These are phyloP conservation scores for Tipula unca DNA, from an alignment of 2,888 invertebrate species.

Conservation along the genomic window DNA sequence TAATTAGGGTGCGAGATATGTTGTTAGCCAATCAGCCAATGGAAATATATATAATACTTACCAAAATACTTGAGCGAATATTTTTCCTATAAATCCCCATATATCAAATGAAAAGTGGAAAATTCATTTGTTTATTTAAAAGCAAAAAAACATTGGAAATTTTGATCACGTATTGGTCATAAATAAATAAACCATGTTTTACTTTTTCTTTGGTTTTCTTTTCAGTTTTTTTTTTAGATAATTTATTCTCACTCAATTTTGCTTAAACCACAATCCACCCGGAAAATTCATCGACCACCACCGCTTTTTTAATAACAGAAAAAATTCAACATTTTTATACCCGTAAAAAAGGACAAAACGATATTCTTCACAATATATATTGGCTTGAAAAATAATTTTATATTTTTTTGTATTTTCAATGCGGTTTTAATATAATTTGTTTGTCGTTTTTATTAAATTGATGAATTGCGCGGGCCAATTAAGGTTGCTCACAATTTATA, in stretches of 20 bases:
- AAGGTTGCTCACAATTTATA: no score
- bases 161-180: background rate
- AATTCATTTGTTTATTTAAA: background rate
- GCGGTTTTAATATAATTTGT: no score
- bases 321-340: background rate
- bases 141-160: background rate
- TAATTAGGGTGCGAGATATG: background rate
- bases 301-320: background rate
- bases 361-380: background rate
- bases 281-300: background rate
- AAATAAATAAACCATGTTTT: background rate
- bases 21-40: background rate
- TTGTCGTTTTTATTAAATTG: no score
- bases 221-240: background rate
- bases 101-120: background rate
- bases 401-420: background rate
- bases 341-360: background rate
- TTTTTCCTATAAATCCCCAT: background rate
- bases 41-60: background rate
- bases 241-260: background rate
- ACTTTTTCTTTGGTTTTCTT: background rate
- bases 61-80: background rate
- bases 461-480: no score
- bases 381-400: background rate
- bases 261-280: background rate